These are phyloP conservation scores for Mesocricetus auratus DNA, from an alignment of 2,113 vertebrate genomes.

Conservation along the genomic window DNA sequence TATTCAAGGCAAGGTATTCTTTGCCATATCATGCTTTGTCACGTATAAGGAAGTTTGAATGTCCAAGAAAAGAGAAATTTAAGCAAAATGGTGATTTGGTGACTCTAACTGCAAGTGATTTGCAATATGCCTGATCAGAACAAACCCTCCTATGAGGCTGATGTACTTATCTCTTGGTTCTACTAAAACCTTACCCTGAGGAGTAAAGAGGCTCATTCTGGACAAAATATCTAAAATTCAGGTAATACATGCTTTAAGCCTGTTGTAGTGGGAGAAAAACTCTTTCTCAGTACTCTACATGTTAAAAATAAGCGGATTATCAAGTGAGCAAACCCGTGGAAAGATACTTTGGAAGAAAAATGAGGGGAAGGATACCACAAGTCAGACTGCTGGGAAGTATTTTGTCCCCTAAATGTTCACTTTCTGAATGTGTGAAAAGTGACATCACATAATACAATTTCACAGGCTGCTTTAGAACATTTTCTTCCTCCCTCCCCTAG, in stretches of 20 bases:
- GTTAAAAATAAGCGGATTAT: conserved; percentile 29
- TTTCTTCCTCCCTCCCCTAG: neutral
- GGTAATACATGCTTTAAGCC: neutral
- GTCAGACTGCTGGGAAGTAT: neutral
- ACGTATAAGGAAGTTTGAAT: neutral
- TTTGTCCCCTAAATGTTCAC: neutral
- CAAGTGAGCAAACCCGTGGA: conserved; percentile 24
- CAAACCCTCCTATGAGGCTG: neutral
- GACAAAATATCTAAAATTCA: conserved; percentile 31
- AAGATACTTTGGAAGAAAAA: conserved; percentile 18
- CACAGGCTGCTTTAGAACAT: conserved; percentile 38
- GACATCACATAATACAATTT: neutral
- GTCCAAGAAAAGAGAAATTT: conserved; percentile 40
- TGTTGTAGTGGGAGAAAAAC: neutral
- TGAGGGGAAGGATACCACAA: neutral
- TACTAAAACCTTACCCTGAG: neutral
- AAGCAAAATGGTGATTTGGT: neutral
- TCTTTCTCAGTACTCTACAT: neutral
- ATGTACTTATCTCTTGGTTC: neutral
- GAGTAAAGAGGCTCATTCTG: neutral
- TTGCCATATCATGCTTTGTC: conserved; percentile 1
- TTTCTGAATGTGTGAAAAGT: conserved; percentile 9
- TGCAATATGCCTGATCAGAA: conserved; percentile 17
- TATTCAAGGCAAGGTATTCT: neutral
- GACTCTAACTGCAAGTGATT: conserved; percentile 3